A percentile compares a stretch with the other conserved stretches of the same genome.
Evolutionary conservation across 2,797 vertebrate genomes (phyloP).

Genomic region (Luscinia luscinia): DNA sequence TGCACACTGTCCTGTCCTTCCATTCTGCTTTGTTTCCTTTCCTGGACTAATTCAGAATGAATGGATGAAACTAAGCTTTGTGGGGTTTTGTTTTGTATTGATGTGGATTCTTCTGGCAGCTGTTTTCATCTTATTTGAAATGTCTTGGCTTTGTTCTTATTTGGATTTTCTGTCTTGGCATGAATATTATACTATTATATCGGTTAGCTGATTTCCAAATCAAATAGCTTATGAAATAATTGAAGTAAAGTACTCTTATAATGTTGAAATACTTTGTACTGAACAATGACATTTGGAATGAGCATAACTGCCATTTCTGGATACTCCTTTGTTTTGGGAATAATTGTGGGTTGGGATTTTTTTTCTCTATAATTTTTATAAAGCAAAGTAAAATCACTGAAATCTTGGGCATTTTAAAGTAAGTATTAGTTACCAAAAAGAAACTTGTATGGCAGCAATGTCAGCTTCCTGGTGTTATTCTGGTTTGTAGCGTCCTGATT

Average conservation of each 20-base stretch:
- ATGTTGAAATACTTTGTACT: conserved; percentile 35
- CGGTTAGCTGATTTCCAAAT: conserved; percentile 62
- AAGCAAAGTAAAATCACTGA: conserved; percentile 15
- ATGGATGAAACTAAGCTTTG: conserved; percentile 45
- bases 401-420: background rate
- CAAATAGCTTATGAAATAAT: conserved; percentile 69
- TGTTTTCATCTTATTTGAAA: conserved; percentile 45
- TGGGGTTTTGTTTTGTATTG: conserved; percentile 46
- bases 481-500: background rate
- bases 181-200: conserved; percentile 31
- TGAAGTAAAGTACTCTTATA: conserved; percentile 50
- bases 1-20: background rate
- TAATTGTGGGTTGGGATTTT: background rate
- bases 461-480: background rate
- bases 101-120: conserved; percentile 59
- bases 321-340: conserved; percentile 32
- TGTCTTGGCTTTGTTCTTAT: conserved; percentile 57
- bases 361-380: background rate
- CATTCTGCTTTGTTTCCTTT: conserved; percentile 10
- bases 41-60: conserved; percentile 52
- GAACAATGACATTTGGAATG: conserved; percentile 35
- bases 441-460: background rate
- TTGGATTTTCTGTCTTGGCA: conserved; percentile 63
- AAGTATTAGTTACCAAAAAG: background rate
- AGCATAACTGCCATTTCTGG: conserved; percentile 29